These are phyloP conservation scores for Scolopax mira DNA, from an alignment of 2,113 vertebrate genomes.

Conservation along the genomic window DNA sequence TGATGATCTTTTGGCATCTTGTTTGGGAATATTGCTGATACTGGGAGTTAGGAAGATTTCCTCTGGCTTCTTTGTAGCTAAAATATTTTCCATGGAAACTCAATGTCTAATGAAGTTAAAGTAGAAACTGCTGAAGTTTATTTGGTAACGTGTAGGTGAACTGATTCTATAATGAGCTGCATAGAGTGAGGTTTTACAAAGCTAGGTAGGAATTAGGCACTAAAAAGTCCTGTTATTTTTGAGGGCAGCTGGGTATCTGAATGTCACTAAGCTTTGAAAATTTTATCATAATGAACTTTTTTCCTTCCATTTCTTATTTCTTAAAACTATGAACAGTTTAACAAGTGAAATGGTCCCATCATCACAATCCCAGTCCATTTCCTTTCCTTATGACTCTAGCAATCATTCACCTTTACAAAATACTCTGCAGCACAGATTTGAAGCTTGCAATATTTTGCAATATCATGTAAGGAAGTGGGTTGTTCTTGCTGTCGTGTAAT, in stretches of 20 bases:
- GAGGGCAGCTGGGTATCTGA: neutral
- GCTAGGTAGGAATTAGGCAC: neutral
- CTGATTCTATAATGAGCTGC: neutral
- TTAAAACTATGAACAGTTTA: neutral
- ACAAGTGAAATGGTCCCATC: neutral
- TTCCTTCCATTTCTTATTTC: neutral
- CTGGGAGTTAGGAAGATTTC: neutral
- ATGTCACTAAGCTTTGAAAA: neutral
- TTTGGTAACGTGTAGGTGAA: neutral
- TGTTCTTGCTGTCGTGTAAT: neutral
- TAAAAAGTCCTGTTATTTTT: neutral
- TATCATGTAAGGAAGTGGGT: neutral
- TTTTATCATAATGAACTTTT: neutral
- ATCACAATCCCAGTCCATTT: neutral
- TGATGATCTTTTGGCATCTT: neutral
- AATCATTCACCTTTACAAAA: neutral
- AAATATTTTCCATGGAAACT: neutral
- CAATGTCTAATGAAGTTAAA: neutral
- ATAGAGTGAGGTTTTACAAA: neutral
- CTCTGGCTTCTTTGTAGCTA: neutral
- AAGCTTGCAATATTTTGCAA: neutral
- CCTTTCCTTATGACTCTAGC: neutral
- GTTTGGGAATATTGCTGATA: neutral
- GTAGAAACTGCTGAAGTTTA: neutral
- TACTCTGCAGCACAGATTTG: neutral